Evolutionary conservation across 2,888 invertebrate species (phyloP).

Genomic region (Trichopria drosophilae): DNA sequence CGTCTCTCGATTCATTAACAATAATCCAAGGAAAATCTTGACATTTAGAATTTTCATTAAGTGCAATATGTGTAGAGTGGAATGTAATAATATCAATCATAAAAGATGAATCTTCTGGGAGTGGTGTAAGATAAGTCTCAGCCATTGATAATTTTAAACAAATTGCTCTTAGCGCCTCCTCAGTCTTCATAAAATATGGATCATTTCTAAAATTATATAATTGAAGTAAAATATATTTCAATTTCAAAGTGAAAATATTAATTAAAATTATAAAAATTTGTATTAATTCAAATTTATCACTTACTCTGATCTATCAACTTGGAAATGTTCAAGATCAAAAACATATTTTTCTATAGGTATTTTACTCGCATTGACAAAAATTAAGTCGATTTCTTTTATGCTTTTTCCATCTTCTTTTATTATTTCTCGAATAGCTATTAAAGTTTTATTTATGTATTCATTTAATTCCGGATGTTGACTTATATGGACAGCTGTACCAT

Average conservation of each 20-base stretch:
- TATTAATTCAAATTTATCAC: no score
- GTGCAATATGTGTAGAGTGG: conserved; percentile 63
- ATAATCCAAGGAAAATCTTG: conserved; percentile 62
- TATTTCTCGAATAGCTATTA: conserved; percentile 43
- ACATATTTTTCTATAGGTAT: conserved; percentile 59
- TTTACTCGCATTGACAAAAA: conserved; percentile 60
- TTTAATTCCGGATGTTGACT: conserved; percentile 69
- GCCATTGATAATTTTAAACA: conserved; percentile 64
- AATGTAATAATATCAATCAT: conserved; percentile 65
- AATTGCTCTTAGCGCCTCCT: conserved; percentile 66
- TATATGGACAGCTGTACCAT: conserved; percentile 65
- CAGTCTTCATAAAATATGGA: conserved; percentile 66
- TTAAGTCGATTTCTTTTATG: conserved; percentile 61
- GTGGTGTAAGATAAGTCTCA: conserved; percentile 58
- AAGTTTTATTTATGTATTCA: conserved; percentile 59
- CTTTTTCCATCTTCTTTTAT: conserved; percentile 62
- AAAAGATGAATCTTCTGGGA: conserved; percentile 65
- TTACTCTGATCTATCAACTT: conserved; percentile 44
- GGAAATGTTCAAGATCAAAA: conserved; percentile 55
- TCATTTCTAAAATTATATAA: conserved; percentile 56
- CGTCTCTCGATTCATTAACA: conserved; percentile 42
- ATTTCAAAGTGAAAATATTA: conserved; percentile 4
- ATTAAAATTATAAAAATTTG: conserved; percentile 1
- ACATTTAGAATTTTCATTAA: conserved; percentile 62
- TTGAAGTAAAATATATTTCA: conserved; percentile 6